Conservation (phyloP, 2,113 vertebrate genomes). For the Tonatia bakeri region DNA sequence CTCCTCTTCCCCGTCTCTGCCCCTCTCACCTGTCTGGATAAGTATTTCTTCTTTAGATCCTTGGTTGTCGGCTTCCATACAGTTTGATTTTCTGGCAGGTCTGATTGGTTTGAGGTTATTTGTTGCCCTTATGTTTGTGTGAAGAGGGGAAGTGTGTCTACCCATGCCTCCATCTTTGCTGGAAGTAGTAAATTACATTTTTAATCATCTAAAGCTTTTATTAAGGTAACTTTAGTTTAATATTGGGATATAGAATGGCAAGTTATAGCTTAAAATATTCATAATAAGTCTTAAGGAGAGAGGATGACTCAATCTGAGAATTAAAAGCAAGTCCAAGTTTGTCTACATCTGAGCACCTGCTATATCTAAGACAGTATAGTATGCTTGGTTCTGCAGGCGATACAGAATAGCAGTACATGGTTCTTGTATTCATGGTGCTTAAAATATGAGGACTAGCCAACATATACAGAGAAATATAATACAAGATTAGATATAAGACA, state of each 20-base stretch:
- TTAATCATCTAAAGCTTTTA: background rate
- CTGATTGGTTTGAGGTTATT: too few relatives aligned
- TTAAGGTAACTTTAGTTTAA: slow-evolving; percentile 25
- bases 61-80: too few relatives aligned
- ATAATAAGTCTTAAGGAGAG: background rate
- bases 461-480: background rate
- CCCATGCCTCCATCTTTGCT: too few relatives aligned
- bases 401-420: background rate
- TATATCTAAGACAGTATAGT: background rate
- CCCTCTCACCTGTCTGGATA: too few relatives aligned
- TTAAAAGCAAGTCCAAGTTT: background rate
- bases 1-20: too few relatives aligned
- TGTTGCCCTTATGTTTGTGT: too few relatives aligned
- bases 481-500: background rate
- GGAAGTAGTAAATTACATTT: background rate
- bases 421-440: background rate
- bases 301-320: background rate
- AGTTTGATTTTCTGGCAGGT: too few relatives aligned
- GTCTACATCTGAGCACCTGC: background rate
- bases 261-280: background rate
- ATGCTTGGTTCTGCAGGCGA: background rate
- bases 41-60: too few relatives aligned
- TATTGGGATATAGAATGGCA: background rate
- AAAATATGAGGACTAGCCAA: background rate
- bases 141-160: too few relatives aligned